phyloP scores from a whole-genome alignment of 2,888 invertebrate species.

The Danaus chrysippus region DNA sequence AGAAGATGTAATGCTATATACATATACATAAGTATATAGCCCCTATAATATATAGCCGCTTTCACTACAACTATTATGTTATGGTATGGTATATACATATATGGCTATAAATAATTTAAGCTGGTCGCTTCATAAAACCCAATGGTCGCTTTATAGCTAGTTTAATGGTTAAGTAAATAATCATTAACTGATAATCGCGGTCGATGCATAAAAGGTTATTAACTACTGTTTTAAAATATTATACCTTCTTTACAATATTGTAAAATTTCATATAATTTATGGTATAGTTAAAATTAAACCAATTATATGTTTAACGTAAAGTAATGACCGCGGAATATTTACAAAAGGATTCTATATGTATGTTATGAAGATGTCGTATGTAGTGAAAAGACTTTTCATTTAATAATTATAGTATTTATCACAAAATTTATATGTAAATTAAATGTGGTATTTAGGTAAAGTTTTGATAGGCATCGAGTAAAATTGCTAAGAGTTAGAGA shows the following conservation, averaged over 20 bases:
- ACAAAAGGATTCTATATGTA: too few species aligned
- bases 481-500: not conserved
- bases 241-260: too few species aligned
- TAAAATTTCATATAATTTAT: too few species aligned
- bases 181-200: constrained; percentile 19
- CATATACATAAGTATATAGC: not conserved
- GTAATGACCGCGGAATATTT: too few species aligned
- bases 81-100: not conserved
- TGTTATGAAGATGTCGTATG: too few species aligned
- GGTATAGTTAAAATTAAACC: too few species aligned
- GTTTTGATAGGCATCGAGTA: not conserved
- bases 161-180: constrained; percentile 23
- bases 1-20: too few species aligned
- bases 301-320: too few species aligned
- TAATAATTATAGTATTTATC: too few species aligned
- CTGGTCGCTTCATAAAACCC: constrained; percentile 3
- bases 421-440: not conserved
- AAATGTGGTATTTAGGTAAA: not conserved
- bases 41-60: not conserved
- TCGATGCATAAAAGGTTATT: constrained; percentile 16
- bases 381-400: too few species aligned
- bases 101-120: not conserved
- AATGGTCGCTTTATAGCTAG: constrained; percentile 15
- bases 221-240: not conserved
- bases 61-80: not conserved